Evolutionary conservation across 2,797 vertebrate species (phyloP).

Genomic region (Pseudotriccus pelzelni): DNA sequence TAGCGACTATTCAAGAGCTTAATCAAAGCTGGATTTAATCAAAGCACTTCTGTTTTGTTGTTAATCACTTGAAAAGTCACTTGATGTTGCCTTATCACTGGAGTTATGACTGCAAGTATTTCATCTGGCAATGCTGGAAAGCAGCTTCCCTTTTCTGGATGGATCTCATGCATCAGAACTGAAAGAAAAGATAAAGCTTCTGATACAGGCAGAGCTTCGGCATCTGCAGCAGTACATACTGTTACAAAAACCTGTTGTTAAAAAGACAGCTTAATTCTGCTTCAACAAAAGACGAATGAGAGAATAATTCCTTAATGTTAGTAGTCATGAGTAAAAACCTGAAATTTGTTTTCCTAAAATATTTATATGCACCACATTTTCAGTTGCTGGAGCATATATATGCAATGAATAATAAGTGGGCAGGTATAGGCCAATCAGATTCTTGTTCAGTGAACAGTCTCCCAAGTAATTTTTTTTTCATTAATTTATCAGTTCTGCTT

Average conservation of each 20-base stretch:
- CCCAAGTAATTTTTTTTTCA: background rate
- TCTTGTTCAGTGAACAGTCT: background rate
- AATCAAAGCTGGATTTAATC: slow-evolving; percentile 41
- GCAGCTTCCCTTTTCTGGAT: background rate
- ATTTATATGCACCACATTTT: background rate
- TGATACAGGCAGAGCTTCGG: background rate
- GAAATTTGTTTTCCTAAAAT: background rate
- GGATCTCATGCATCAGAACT: background rate
- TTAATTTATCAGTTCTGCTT: background rate
- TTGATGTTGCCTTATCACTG: background rate
- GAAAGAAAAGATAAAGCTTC: background rate
- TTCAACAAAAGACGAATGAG: background rate
- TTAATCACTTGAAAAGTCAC: background rate
- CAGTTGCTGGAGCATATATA: background rate
- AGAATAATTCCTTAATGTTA: background rate
- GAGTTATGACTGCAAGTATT: background rate
- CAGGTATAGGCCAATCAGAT: background rate
- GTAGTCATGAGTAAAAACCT: background rate
- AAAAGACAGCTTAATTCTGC: background rate
- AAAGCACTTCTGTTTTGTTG: background rate
- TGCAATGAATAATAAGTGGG: background rate
- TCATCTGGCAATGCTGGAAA: background rate
- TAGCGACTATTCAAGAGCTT: background rate
- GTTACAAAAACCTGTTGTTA: background rate
- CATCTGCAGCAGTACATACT: background rate